Evolutionary conservation across 2,797 vertebrate genomes (phyloP), one percentile per base, ranked within the genome.

Genomic region (Sebastes umbrosus): DNA sequence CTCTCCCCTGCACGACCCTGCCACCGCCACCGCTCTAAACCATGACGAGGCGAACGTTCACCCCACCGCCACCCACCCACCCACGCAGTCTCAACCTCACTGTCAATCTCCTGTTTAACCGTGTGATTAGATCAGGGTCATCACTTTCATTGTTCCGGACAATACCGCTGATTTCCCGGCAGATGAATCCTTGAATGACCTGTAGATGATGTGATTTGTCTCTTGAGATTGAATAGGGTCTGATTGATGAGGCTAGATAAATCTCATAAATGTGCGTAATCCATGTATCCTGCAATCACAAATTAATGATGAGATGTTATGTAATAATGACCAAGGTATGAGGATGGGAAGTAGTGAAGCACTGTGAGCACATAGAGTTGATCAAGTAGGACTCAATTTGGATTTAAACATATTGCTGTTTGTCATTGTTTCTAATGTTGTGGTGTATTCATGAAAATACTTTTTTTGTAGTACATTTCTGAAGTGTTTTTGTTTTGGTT

Each of bases 91-190:
- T 65, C 20, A 7, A 79, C 58, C 32, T 34, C 39, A 8, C 54
- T 60, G 67, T 66, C 70, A 73, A 55, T 74, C 74, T 60, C 63
- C 50, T 25, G 46, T 72, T 66, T 83, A 66, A 62, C 32, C 14
- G 34, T 68, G 60, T 90, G 80, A 90, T 84, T 82, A 83, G 66
- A 88, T 87, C 75, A 80, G 59, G 29, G 22, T 74, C 75, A 36
- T 82, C 62, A 27, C 46, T 74, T 73, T 82, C 55, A 73, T 84
- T 83, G 73, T 84, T 71, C 25, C 1, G 8, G 83, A 92, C 86
- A 90, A 85, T 82, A 69, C 24, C 10, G 0, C 73, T 83, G 69
- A 90, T 90, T 91, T 84, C 77, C 82, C 39, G 12, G 64, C 34
- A 73, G 64, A 58, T 62, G 69, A 78, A 82, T 79, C 71, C 32